Percentiles rank a stretch among this genome's conserved stretches.
Evolutionary conservation across 2,888 invertebrate species (phyloP).

Genomic region (Cheilosia impressa): DNA sequence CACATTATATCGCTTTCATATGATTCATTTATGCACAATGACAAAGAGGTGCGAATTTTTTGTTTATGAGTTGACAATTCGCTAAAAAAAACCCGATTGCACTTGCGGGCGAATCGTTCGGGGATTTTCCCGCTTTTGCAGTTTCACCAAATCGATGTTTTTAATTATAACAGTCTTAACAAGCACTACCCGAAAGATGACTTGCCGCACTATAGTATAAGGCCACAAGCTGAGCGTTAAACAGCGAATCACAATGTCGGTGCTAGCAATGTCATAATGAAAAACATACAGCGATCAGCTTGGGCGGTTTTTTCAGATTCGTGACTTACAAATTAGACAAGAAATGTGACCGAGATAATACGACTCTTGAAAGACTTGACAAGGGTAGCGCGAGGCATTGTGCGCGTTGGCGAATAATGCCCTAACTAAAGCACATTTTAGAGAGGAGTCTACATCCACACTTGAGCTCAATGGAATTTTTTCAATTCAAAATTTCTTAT

Average conservation of each 20-base stretch:
- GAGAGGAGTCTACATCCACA: neutral
- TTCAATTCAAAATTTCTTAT: conserved; percentile 56
- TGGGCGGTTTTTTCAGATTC: conserved; percentile 16
- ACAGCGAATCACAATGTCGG: conserved; percentile 3
- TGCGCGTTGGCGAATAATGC: conserved; percentile 6
- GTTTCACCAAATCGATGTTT: neutral
- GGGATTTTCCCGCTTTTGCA: neutral
- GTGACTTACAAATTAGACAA: conserved; percentile 57
- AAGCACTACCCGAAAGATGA: conserved; percentile 2
- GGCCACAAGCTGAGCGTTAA: neutral
- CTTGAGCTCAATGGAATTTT: conserved; percentile 19
- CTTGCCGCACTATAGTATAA: neutral
- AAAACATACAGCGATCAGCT: conserved; percentile 17
- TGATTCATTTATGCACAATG: conserved; percentile 61
- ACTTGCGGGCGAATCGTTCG: conserved; percentile 10
- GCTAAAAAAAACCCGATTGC: conserved; percentile 5
- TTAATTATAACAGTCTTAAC: neutral
- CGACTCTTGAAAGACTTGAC: conserved; percentile 2
- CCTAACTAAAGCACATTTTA: conserved; percentile 34
- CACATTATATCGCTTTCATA: conserved; percentile 35
- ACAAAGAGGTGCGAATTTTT: conserved; percentile 58
- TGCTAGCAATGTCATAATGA: conserved; percentile 18
- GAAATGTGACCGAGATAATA: conserved; percentile 37
- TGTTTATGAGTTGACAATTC: conserved; percentile 36
- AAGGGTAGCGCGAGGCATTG: conserved; percentile 12